phyloP scores from a whole-genome alignment of 1,140 invertebrate genomes.

The Chrysopa pallens region DNA sequence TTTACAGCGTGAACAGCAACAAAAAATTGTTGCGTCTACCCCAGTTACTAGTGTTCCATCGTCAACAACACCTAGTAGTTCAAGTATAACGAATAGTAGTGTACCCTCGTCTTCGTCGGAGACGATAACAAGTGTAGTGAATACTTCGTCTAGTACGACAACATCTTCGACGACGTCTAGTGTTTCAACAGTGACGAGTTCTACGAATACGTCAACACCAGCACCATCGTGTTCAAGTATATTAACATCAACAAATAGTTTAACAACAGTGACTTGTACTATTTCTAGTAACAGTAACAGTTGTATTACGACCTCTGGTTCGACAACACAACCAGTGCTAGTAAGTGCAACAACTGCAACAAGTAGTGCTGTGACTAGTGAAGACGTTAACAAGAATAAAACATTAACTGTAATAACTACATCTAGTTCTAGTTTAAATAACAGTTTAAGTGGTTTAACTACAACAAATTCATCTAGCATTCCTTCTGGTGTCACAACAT shows the following conservation, averaged over 20 bases:
- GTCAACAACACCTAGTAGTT: slow-evolving; percentile 11
- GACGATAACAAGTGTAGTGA: slow-evolving; percentile 8
- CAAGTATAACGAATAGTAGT: slow-evolving; percentile 7
- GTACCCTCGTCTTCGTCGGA: slow-evolving; percentile 12
- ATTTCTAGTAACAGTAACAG: slow-evolving; percentile 8
- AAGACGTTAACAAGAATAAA: too few species aligned
- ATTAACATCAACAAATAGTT: slow-evolving; percentile 1
- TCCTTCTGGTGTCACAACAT: neutral
- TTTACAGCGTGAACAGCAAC: slow-evolving; percentile 57
- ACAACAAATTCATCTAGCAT: too few species aligned
- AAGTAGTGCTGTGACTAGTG: slow-evolving; percentile 1
- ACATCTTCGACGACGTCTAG: slow-evolving; percentile 10
- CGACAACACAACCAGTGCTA: slow-evolving; percentile 3
- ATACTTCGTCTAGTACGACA: slow-evolving; percentile 3
- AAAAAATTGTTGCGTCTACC: slow-evolving; percentile 35
- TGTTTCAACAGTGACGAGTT: slow-evolving; percentile 13
- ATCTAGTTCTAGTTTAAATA: too few species aligned
- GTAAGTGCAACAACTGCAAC: slow-evolving; percentile 7
- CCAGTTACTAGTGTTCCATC: slow-evolving; percentile 15
- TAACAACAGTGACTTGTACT: slow-evolving; percentile 11
- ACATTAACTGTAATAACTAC: too few species aligned
- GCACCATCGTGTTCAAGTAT: slow-evolving; percentile 7
- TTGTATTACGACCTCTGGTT: slow-evolving; percentile 12
- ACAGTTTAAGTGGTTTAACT: too few species aligned
- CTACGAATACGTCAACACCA: slow-evolving; percentile 15